Percentiles rank a stretch among this genome's conserved stretches.
phyloP scores from a whole-genome alignment of 2,888 invertebrate species.

The Dendrolimus pini region DNA sequence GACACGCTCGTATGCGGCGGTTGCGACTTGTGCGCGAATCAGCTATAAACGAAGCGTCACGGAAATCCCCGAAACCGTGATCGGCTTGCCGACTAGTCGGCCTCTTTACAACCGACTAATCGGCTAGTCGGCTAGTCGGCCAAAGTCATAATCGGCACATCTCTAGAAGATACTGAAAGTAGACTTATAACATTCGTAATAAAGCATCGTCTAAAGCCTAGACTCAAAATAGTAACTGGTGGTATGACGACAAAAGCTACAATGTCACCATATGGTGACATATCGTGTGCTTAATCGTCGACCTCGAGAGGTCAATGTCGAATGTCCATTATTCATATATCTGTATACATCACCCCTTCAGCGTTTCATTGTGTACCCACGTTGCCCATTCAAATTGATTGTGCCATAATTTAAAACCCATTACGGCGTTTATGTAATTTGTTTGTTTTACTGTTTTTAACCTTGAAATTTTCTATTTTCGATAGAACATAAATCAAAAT shows the following conservation, averaged over 20 bases:
- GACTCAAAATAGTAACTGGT: too few species aligned
- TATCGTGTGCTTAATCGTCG: slow-evolving; percentile 6
- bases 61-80: too few species aligned
- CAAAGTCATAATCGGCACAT: too few species aligned
- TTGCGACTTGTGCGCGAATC: too few species aligned
- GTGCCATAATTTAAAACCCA: neutral
- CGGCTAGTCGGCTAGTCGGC: too few species aligned
- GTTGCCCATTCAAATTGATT: neutral
- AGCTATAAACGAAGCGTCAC: too few species aligned
- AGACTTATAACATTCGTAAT: too few species aligned
- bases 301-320: slow-evolving; percentile 6
- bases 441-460: neutral
- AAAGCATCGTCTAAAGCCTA: too few species aligned
- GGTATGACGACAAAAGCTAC: neutral
- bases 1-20: too few species aligned
- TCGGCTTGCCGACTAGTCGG: too few species aligned
- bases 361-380: neutral
- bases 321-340: slow-evolving; percentile 2
- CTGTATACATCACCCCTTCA: neutral
- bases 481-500: neutral
- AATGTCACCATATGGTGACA: slow-evolving; percentile 1
- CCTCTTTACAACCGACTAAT: too few species aligned
- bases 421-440: neutral
- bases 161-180: too few species aligned
- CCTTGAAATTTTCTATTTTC: neutral